Evolutionary conservation across 2,888 invertebrate genomes (phyloP), one percentile per base, ranked within the genome.

Genomic region (Hesperia comma): DNA sequence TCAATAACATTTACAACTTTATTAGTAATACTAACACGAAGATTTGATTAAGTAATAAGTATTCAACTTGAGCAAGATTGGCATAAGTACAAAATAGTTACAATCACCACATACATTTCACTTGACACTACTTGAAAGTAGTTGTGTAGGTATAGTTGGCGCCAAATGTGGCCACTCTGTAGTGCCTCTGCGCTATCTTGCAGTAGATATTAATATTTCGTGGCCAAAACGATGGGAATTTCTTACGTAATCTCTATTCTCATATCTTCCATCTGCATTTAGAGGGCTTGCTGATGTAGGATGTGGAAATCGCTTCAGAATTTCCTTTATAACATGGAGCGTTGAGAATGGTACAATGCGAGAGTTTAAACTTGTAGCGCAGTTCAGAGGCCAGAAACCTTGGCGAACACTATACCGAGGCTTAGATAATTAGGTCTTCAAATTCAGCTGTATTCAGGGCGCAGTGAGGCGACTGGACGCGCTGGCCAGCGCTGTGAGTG

Each of bases 401-500:
- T 49, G 49, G 49, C 19, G 49, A 19, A 7, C 19, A 49, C 49
- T 49, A 49, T 49, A 53, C 26, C 19, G n/a, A 53, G 10, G 53
- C 15, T 53, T n/a, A 53, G 53, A 32, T 14, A 53, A 53, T 53
- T 53, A 17, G 14, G 49, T 37, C 32, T 37, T 37, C 5, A 37
- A 37, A 5, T 15, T 37, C 17, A 63, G 32, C 43, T 67, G 58
- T 55, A 19, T 56, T 79, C 69, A 87, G 10, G 81, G 85, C 21
- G 88, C 83, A 32, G 83, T 79, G n/a, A 88, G 74, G 26, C 88
- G 83, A 64, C 76, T 83, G 6, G 85, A 78, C 6, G 89, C 87
- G 32, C 93, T 88, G 1, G 96, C 95, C 69, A 96, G 84, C 62
- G 94, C 94, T 0, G 96, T 96, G 7, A 96, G 86, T 0, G 96